These are phyloP conservation scores for Bombylius major DNA, from an alignment of 2,888 invertebrate genomes.

Conservation along the genomic window DNA sequence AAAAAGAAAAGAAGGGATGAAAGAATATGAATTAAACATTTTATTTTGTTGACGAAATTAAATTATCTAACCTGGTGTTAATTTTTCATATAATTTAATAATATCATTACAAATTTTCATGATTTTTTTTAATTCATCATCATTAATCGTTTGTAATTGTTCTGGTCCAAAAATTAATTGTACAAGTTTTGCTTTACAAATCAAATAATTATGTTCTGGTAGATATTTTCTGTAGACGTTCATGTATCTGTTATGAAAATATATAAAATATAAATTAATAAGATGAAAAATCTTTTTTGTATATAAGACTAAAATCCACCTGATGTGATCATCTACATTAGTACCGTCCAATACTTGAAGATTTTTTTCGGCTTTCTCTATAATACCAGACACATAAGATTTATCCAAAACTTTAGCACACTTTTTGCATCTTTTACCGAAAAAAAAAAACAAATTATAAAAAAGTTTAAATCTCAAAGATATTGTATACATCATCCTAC, in stretches of 20 bases:
- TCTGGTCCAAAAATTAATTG: slow-evolving; percentile 52
- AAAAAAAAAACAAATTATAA: not conserved
- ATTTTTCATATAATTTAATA: slow-evolving; percentile 43
- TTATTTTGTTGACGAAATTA: not conserved
- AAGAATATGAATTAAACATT: not conserved
- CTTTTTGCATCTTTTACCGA: slow-evolving; percentile 41
- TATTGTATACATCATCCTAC: no score
- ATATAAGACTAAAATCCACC: slow-evolving; percentile 24
- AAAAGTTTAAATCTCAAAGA: not conserved
- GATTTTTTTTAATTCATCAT: slow-evolving; percentile 51
- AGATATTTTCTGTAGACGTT: slow-evolving; percentile 48
- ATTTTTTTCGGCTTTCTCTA: slow-evolving; percentile 55
- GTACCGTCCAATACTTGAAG: slow-evolving; percentile 41
- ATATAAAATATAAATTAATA: no score
- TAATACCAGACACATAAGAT: slow-evolving; percentile 45
- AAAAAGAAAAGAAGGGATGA: not conserved
- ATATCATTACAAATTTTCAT: slow-evolving; percentile 51
- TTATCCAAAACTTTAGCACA: slow-evolving; percentile 46
- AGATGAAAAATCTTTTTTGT: no score
- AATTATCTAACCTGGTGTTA: slow-evolving; percentile 52
- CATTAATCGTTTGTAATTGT: slow-evolving; percentile 42
- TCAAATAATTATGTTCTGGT: slow-evolving; percentile 57
- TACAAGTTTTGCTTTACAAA: slow-evolving; percentile 60
- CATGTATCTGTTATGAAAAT: slow-evolving; percentile 42
- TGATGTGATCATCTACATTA: slow-evolving; percentile 40